Evolutionary conservation across 2,797 vertebrate genomes (phyloP), one percentile per base, ranked within the genome.

Genomic region (Emydoidea blandingii): DNA sequence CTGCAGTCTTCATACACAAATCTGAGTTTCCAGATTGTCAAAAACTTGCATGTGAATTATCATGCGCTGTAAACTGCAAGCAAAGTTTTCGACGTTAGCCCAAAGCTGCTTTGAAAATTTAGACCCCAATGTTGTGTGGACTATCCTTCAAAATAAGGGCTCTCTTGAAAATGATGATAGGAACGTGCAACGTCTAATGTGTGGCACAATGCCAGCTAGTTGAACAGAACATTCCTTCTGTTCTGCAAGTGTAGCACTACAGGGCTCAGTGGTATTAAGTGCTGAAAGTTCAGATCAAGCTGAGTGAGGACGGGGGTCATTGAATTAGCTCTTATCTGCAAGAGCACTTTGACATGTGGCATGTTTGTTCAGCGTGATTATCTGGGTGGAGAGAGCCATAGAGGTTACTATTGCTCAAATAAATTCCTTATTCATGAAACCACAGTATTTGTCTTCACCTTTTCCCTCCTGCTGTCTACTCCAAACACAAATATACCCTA

Each of bases 251-350:
- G 76, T 47, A 83, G 91, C 91, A 86, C 72, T 19, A 53, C 76
- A 79, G 31, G 23, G 74, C 81, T 90, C 50, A 1, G 34, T 84
- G 92, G 95, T 86, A 83, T 83, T 86, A 80, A 83, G 62, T 10
- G 31, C 89, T 84, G 72, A 52, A 86, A 81, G 50, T 29, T 56
- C 16, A 78, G 85, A 91, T 90, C 91, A 83, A 92, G 78, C 25
- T 52, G n/a, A 52, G 89, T 86, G 91, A 94, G 72, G 83, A 80
- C 0, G 74, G 94, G 89, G 90, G 87, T 90, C 87, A 91, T 56
- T 97, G 94, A 93, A 79, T 14, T 94, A 79, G 68, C 44, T 25
- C 96, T 97, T 97, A 98, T 97, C 97, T 97, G 76, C 82, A 94
- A 93, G 81, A 96, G 94, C 76, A 96, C 95, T 97, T 96, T 93